Conservation (phyloP, 1,140 invertebrate genomes). For the Stratiolaelaps scimitus region DNA sequence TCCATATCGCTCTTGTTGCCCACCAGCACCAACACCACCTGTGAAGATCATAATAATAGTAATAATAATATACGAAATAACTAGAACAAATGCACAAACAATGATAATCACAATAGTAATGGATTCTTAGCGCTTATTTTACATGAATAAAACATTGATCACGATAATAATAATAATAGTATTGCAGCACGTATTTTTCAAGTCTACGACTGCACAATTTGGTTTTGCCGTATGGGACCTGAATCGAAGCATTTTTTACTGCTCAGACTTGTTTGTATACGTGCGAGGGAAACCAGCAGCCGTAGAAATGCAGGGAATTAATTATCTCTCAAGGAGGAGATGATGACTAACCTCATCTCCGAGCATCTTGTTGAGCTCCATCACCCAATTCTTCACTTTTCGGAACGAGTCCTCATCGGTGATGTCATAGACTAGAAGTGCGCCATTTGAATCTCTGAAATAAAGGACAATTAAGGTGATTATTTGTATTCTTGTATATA, state of each 20-base stretch:
- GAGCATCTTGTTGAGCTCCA: constrained; percentile 89
- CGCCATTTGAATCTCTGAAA: constrained; percentile 92
- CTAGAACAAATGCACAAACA: background rate
- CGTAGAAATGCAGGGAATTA: too few species aligned
- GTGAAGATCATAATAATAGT: too few species aligned
- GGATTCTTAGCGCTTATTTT: background rate
- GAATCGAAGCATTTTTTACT: too few species aligned
- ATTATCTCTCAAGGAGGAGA: background rate
- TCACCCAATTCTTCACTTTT: constrained; percentile 98
- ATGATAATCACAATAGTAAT: background rate
- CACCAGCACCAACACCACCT: constrained; percentile 60
- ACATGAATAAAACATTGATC: too few species aligned
- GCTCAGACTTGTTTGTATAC: too few species aligned
- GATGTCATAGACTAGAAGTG: constrained; percentile 95
- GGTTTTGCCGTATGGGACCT: too few species aligned
- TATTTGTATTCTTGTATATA: too few species aligned
- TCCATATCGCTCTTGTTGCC: constrained; percentile 97
- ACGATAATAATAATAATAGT: too few species aligned
- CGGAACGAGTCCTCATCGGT: constrained; percentile 93
- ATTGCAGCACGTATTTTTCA: too few species aligned
- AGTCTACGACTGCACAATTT: too few species aligned
- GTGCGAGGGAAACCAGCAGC: too few species aligned
- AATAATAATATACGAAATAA: too few species aligned
- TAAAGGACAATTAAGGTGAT: constrained; percentile 20
- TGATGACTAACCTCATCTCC: constrained; percentile 65